These are phyloP conservation scores for Lasioglossum malachurum DNA, from an alignment of 2,888 invertebrate species.

Conservation along the genomic window DNA sequence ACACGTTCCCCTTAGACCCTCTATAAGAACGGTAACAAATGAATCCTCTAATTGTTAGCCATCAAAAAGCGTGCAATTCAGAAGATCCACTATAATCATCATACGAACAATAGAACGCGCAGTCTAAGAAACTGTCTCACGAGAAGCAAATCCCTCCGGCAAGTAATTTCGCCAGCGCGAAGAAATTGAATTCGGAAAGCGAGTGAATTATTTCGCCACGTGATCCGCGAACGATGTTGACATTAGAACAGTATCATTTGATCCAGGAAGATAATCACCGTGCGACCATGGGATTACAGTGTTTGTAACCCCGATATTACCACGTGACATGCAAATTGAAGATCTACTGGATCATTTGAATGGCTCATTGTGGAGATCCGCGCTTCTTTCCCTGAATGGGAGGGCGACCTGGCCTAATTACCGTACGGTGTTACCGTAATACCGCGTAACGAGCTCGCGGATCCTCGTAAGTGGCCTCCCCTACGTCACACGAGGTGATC, in stretches of 20 bases:
- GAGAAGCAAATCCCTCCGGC: background rate
- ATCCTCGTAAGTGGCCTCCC: background rate
- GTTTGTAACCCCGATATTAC: constrained; percentile 10
- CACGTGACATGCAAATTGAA: constrained; percentile 32
- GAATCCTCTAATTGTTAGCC: background rate
- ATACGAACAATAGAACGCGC: background rate
- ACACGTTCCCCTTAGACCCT: background rate
- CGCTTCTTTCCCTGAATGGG: constrained; percentile 57
- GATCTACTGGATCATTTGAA: constrained; percentile 30
- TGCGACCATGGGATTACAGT: constrained; percentile 9
- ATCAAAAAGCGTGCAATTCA: background rate
- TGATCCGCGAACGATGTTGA: background rate
- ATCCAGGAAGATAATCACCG: background rate
- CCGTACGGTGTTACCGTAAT: constrained; percentile 43
- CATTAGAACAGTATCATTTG: background rate
- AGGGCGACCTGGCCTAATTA: constrained; percentile 62
- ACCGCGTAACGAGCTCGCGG: constrained; percentile 24
- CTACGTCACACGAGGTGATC: constrained; percentile 51
- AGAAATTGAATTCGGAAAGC: background rate
- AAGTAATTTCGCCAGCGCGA: background rate
- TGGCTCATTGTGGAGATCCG: constrained; percentile 37
- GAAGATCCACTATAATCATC: background rate
- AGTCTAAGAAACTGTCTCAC: background rate
- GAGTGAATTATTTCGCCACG: background rate
- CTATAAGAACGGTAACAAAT: background rate